Percentiles rank a stretch among this genome's conserved stretches.
Conservation (phyloP, 2,113 vertebrate genomes). For the Phalacrocorax carbo region DNA sequence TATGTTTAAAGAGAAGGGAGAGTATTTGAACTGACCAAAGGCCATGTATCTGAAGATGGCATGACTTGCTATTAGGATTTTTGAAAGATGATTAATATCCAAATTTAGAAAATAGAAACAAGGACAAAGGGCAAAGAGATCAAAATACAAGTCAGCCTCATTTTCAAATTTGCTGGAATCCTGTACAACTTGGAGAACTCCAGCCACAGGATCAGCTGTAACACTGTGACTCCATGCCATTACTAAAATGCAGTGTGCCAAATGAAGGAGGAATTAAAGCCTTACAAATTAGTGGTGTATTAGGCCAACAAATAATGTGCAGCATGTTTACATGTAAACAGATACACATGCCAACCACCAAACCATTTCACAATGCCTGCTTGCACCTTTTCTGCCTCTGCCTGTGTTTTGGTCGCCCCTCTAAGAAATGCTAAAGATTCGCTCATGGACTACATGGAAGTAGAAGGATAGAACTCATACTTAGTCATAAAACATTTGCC, state of each 20-base stretch:
- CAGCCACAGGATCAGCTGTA: neutral
- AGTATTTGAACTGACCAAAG: neutral
- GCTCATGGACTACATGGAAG: constrained; percentile 43
- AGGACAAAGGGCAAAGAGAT: neutral
- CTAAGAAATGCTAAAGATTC: neutral
- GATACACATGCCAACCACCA: constrained; percentile 44
- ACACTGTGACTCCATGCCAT: neutral
- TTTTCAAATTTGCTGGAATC: neutral
- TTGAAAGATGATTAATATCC: neutral
- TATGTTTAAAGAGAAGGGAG: neutral
- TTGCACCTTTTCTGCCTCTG: constrained; percentile 55
- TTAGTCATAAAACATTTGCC: constrained; percentile 68
- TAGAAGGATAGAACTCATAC: constrained; percentile 62
- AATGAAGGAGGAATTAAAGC: neutral
- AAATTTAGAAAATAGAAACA: neutral
- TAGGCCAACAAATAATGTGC: neutral
- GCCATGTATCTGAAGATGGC: neutral
- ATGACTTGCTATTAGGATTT: neutral
- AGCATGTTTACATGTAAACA: constrained; percentile 34
- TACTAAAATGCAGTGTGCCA: neutral
- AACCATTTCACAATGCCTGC: constrained; percentile 50
- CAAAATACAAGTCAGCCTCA: neutral
- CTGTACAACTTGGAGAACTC: neutral
- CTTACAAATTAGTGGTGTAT: neutral
- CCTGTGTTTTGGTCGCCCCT: constrained; percentile 35